phyloP scores from a whole-genome alignment of 2,113 vertebrate species.

The Cyprinodon brontotheroides region DNA sequence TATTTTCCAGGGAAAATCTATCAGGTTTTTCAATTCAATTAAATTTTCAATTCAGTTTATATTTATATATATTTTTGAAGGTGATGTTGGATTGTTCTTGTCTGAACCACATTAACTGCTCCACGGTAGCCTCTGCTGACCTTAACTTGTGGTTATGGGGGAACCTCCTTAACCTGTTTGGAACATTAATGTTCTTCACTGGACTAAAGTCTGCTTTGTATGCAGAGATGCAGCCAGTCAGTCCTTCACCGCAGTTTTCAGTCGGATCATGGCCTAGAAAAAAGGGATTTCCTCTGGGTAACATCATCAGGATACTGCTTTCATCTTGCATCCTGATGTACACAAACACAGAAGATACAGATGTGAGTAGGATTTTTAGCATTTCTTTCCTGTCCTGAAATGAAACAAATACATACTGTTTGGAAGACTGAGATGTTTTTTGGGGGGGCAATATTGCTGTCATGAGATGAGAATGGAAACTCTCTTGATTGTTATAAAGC shows the following conservation, averaged over 20 bases:
- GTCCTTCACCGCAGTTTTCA: background rate
- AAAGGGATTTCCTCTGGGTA: slow-evolving; percentile 78
- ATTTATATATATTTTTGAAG: too few species aligned
- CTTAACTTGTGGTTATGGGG: slow-evolving; percentile 75
- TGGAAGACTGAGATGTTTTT: slow-evolving; percentile 75
- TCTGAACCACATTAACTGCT: slow-evolving; percentile 77
- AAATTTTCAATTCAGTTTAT: too few species aligned
- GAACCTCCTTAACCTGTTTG: slow-evolving; percentile 68
- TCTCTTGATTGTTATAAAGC: slow-evolving; percentile 79
- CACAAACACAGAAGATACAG: background rate
- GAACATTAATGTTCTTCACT: slow-evolving; percentile 3
- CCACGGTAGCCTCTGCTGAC: slow-evolving; percentile 53
- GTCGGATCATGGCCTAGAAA: slow-evolving; percentile 69
- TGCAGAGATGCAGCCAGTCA: slow-evolving; percentile 38
- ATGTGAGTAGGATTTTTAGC: background rate
- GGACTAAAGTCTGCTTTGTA: slow-evolving; percentile 76
- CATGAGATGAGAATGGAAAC: slow-evolving; percentile 85
- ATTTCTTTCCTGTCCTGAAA: background rate
- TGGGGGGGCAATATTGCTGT: slow-evolving; percentile 82
- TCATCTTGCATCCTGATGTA: slow-evolving; percentile 80
- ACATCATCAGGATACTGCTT: slow-evolving; percentile 76
- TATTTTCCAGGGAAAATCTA: background rate
- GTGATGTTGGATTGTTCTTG: slow-evolving; percentile 31
- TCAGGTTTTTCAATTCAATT: slow-evolving; percentile 7
- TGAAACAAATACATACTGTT: slow-evolving; percentile 79